Evolutionary conservation across 53 echinoderm and acorn worm species (phyloP).

Genomic region (Hippasteria phrygiana): DNA sequence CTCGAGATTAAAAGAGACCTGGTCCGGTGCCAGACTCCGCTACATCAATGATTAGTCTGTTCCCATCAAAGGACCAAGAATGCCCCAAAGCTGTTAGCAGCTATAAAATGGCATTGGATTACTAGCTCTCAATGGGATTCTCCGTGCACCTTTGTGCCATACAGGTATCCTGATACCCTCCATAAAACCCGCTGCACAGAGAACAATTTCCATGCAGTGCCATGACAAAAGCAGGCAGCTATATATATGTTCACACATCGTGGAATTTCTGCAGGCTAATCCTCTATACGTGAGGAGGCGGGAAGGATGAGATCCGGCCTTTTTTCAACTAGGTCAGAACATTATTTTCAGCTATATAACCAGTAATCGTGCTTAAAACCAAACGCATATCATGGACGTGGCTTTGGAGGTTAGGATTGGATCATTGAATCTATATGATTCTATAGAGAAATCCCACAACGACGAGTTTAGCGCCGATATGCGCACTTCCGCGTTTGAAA

Average conservation of each 20-base stretch:
- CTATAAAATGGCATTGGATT: slow-evolving; percentile 15
- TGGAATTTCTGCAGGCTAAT: background rate
- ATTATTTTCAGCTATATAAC: too few relatives aligned
- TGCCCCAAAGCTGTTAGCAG: slow-evolving; percentile 8
- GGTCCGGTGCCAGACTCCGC: slow-evolving; percentile 5
- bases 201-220: background rate
- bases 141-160: background rate
- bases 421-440: too few relatives aligned
- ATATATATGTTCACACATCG: too few relatives aligned
- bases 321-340: too few relatives aligned
- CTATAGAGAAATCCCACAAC: too few relatives aligned
- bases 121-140: background rate
- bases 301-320: background rate
- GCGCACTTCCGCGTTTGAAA: too few relatives aligned
- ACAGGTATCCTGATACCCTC: background rate
- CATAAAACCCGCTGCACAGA: background rate
- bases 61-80: slow-evolving; percentile 19
- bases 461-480: too few relatives aligned
- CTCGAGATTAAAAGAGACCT: background rate
- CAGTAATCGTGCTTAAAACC: too few relatives aligned
- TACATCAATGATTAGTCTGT: slow-evolving; percentile 43
- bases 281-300: background rate
- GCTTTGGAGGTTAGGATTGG: too few relatives aligned
- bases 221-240: background rate
- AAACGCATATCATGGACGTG: too few relatives aligned